Conservation (phyloP, 2,888 invertebrate species). For the Metacarcinus magister region DNA sequence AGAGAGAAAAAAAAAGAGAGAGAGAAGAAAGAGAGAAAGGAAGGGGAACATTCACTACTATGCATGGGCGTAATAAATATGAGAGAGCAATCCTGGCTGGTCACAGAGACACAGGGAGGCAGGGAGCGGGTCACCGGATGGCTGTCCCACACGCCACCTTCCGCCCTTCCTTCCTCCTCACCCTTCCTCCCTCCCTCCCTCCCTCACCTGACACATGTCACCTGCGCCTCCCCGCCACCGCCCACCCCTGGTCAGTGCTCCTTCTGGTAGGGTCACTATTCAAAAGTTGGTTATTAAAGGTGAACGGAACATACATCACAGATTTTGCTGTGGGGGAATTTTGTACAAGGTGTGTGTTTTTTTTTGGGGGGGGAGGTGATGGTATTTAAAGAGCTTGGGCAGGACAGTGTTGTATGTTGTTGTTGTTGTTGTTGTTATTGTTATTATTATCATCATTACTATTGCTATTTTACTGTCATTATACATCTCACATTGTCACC, state of each 20-base stretch:
- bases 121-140: constrained; percentile 38
- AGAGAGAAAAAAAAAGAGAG: neutral
- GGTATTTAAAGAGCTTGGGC: too few relatives aligned
- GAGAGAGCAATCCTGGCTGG: constrained; percentile 67
- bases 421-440: too few relatives aligned
- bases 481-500: too few relatives aligned
- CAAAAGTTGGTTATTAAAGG: neutral
- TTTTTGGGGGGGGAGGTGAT: too few relatives aligned
- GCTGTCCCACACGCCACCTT: constrained; percentile 21
- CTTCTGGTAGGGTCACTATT: neutral
- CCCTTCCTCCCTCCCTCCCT: neutral
- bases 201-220: constrained; percentile 8
- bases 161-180: too few relatives aligned
- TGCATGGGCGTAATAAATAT: constrained; percentile 60
- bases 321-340: neutral
- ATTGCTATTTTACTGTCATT: too few relatives aligned
- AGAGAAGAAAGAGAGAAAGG: neutral
- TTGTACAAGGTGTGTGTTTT: too few relatives aligned
- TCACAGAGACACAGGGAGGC: constrained; percentile 54
- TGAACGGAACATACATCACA: neutral
- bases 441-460: too few relatives aligned
- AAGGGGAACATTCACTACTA: constrained; percentile 13
- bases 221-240: neutral
- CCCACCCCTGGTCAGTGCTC: neutral
- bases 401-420: too few relatives aligned